Conservation (phyloP, 2,797 vertebrate genomes). For the Notamacropus eugenii region DNA sequence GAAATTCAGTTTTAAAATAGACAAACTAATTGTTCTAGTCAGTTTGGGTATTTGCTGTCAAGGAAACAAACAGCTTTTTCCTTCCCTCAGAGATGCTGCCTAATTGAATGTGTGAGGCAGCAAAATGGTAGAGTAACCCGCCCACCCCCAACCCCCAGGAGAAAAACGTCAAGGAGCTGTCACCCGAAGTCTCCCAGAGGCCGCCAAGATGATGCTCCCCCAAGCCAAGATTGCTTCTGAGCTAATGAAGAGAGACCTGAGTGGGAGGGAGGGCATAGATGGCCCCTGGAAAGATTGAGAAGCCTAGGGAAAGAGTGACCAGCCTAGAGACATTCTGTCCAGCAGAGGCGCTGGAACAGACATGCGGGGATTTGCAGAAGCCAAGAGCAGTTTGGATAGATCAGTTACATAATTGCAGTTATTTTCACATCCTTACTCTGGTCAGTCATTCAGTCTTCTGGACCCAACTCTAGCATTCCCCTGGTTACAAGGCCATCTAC, state of each 20-base stretch:
- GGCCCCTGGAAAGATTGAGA: not conserved
- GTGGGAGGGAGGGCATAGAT: not conserved
- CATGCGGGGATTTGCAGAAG: not conserved
- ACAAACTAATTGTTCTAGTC: conserved; percentile 82
- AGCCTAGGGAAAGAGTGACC: not conserved
- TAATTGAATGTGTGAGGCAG: conserved; percentile 58
- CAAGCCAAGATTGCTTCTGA: not conserved
- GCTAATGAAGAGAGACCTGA: not conserved
- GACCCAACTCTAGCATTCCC: not conserved
- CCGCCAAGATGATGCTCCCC: not conserved
- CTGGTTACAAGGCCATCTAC: not conserved
- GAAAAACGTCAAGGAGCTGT: not conserved
- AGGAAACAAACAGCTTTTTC: conserved; percentile 76
- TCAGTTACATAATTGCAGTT: not conserved
- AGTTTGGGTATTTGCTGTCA: conserved; percentile 81
- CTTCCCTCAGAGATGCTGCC: conserved; percentile 35
- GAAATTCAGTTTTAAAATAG: conserved; percentile 81
- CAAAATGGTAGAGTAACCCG: conserved; percentile 24
- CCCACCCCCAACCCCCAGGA: not conserved
- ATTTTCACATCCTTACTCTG: not conserved
- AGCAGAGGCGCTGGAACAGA: not conserved
- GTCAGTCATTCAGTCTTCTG: not conserved
- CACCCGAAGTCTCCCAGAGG: not conserved
- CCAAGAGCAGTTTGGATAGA: fast-evolving
- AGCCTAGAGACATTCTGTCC: not conserved